Evolutionary conservation across 2,888 invertebrate genomes (phyloP), one percentile per base, ranked within the genome.

Genomic region (Strigamia transsilvanica): DNA sequence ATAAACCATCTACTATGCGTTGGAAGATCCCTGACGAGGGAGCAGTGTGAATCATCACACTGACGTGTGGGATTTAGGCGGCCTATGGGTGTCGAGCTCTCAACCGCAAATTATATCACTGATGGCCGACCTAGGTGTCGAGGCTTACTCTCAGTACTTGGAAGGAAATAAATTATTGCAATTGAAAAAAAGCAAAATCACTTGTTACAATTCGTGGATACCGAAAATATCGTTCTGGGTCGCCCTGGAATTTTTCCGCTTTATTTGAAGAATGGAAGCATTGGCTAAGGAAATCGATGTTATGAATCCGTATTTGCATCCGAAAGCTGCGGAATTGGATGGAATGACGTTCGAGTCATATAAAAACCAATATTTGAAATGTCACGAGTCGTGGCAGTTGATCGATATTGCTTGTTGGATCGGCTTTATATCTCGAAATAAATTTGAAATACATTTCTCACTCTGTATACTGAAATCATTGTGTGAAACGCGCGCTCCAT

Each of bases 371-470:
- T 18, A 80, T 51, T 23, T 80, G 3, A 21, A n/a, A 21, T 80
- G 46, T 21, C 9, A 46, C 21, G 42, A 42, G 13, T 42, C 80
- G n/a, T 3, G 23, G 4, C 46, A 80, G 9, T 51, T 80, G 32
- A 80, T 80, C 18, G 80, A 80, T 13, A 51, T 51, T 18, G 80
- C 80, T 12, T 80, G n/a, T n/a, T n/a, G n/a, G n/a, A n/a, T n/a
- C n/a, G n/a, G n/a, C n/a, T n/a, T n/a, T n/a, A n/a, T n/a, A n/a
- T n/a, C n/a, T n/a, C n/a, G n/a, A n/a, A n/a, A n/a, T n/a, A n/a
- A n/a, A n/a, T n/a, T n/a, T n/a, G n/a, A n/a, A n/a, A n/a, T n/a
- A n/a, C n/a, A n/a, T n/a, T n/a, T n/a, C n/a, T n/a, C n/a, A n/a
- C n/a, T n/a, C n/a, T n/a, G n/a, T n/a, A n/a, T n/a, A n/a, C n/a